Base-by-base conservation (phyloP, 2,113 vertebrate genomes). In the Cryptoleucopteryx plumbea region DNA sequence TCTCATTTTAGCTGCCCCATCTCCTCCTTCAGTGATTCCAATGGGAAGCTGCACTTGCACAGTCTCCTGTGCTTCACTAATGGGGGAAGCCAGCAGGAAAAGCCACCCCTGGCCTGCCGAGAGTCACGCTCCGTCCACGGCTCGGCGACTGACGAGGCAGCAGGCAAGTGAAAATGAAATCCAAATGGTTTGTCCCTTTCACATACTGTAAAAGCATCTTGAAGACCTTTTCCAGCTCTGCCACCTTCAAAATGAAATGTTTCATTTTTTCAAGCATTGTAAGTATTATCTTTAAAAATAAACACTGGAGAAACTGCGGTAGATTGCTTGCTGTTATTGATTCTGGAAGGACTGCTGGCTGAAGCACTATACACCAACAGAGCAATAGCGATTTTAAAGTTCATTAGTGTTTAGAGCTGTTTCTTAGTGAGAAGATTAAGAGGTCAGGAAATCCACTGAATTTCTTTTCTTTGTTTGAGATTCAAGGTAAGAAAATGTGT, bases 391-490 rank as follows among this genome's bases (percentile, higher is more conserved):
- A 97, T 96, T 96, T 93, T 94, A 81, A 87, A 70, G 77, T 93
- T 98, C 96, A 91, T 94, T 96, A 96, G 81, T 86, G 94, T 92
- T 97, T 92, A 91, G 83, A 96, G 95, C 65, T 5, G 67, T 91
- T 92, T 85, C 86, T 96, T 86, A 68, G 84, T 16, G 68, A 48
- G 82, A 74, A 94, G 96, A 97, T 86, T 66, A 96, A 97, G 96
- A 96, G 78, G 71, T 93, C 90, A 73, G 34, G 62, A 73, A 97
- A 98, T 82, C 59, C 53, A 50, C 80, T 62, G 65, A 88, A 88
- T 93, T 86, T 95, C 93, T 90, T 88, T 92, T 66, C 72, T 94
- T 92, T 90, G 43, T 90, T 91, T 94, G 75, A 63, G 66, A 74
- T 74, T 82, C 82, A 61, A 80, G 59, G 85, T 40, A 81, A 90